These are phyloP conservation scores for Plumapathes pennacea DNA, from an alignment of 92 coral and sea anemone species.

Conservation along the genomic window DNA sequence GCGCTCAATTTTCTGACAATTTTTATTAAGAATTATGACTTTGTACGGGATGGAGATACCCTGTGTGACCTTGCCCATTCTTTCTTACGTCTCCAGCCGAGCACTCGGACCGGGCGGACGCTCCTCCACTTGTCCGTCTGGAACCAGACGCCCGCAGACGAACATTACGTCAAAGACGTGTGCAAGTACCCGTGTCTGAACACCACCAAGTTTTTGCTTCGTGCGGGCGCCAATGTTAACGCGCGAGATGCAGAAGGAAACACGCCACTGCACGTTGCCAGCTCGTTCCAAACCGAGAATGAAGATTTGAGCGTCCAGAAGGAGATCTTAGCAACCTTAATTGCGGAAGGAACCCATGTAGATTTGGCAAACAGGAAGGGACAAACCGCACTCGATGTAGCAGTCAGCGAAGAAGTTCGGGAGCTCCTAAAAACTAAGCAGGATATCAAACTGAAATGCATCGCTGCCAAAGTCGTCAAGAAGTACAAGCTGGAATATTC, in stretches of 20 bases:
- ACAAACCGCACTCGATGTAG: slow-evolving; percentile 61
- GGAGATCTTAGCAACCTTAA: slow-evolving; percentile 42
- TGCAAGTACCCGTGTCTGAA: slow-evolving; percentile 64
- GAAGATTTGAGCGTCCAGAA: slow-evolving; percentile 34
- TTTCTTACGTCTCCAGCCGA: slow-evolving; percentile 67
- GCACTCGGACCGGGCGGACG: slow-evolving; percentile 58
- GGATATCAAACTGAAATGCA: slow-evolving; percentile 63
- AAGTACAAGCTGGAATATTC: slow-evolving; percentile 48
- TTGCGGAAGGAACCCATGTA: slow-evolving; percentile 61
- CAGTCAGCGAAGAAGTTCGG: slow-evolving; percentile 57
- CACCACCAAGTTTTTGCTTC: slow-evolving; percentile 54
- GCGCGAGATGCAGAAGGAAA: slow-evolving; percentile 63
- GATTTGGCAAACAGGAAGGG: slow-evolving; percentile 59
- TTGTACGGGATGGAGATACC: slow-evolving; percentile 26
- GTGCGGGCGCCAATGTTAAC: slow-evolving; percentile 68
- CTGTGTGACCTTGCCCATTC: slow-evolving; percentile 38
- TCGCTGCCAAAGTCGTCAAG: slow-evolving; percentile 72
- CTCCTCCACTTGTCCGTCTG: slow-evolving; percentile 72
- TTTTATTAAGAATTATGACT: slow-evolving; percentile 52
- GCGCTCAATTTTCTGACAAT: slow-evolving; percentile 70
- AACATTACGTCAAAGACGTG: slow-evolving; percentile 75
- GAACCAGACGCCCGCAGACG: slow-evolving; percentile 66
- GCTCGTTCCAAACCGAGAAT: slow-evolving; percentile 48
- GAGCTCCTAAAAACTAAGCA: slow-evolving; percentile 44
- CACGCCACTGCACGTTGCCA: slow-evolving; percentile 69